Percentiles rank a stretch among this genome's conserved stretches.
phyloP scores from a whole-genome alignment of 2,888 invertebrate species.

The Harmothoe impar region DNA sequence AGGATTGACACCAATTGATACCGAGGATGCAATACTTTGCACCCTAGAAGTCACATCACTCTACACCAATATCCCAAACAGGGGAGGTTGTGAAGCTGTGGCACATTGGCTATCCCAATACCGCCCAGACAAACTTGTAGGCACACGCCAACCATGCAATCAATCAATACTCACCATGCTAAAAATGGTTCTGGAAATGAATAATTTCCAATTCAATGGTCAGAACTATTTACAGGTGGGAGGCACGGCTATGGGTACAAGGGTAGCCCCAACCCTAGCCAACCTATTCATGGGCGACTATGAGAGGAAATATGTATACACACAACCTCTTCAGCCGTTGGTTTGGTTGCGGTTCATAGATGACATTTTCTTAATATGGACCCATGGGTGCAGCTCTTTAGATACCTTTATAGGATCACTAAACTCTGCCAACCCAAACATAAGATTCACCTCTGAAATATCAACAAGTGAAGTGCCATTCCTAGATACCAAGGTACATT shows the following conservation, averaged over 20 bases:
- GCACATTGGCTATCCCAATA: neutral
- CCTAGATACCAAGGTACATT: neutral
- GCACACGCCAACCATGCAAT: neutral
- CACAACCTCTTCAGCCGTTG: neutral
- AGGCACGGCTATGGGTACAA: neutral
- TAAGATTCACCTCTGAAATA: neutral
- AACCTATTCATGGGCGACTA: too few species aligned
- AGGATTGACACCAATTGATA: too few species aligned
- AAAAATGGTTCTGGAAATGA: neutral
- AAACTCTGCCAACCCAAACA: neutral
- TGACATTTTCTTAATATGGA: neutral
- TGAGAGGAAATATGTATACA: neutral
- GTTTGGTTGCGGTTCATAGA: neutral
- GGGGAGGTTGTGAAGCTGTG: neutral
- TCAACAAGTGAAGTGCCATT: neutral
- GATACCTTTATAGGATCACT: neutral
- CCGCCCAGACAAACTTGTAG: neutral
- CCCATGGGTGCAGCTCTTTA: neutral
- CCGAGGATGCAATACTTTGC: neutral
- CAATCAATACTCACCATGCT: neutral
- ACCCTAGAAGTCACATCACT: neutral
- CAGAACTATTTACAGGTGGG: neutral
- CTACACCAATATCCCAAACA: neutral
- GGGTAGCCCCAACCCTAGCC: neutral
- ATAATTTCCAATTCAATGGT: slow-evolving; percentile 8